Evolutionary conservation across 2,888 invertebrate genomes (phyloP).

Genomic region (Platerodrilus igneus): DNA sequence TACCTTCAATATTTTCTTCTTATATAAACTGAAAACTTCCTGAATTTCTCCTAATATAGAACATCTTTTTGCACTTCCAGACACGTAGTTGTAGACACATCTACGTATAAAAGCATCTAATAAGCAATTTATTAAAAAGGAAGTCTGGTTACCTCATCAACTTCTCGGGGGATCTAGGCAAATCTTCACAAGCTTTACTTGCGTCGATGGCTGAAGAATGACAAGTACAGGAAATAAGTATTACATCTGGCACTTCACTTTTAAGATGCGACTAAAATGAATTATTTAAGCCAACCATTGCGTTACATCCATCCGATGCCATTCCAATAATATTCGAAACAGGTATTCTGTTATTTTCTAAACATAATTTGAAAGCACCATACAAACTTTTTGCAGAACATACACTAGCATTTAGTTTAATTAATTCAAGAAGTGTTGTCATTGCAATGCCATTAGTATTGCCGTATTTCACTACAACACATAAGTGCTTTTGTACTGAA

Average conservation of each 20-base stretch:
- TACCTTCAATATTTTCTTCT: no score
- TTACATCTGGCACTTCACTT: constrained; percentile 13
- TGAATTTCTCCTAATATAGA: no score
- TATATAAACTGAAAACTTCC: no score
- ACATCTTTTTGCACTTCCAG: no score
- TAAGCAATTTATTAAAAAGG: no score
- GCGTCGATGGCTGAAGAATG: constrained; percentile 25
- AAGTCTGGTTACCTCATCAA: no score
- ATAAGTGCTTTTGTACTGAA: constrained; percentile 17
- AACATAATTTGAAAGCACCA: constrained; percentile 4
- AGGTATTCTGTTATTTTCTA: constrained; percentile 9
- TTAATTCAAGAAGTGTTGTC: constrained; percentile 13
- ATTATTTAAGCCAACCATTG: constrained; percentile 26
- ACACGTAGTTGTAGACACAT: no score
- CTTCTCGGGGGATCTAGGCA: no score
- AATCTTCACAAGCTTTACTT: constrained; percentile 21
- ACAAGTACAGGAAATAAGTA: constrained; percentile 24
- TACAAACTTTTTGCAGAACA: constrained; percentile 3
- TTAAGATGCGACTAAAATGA: constrained; percentile 21
- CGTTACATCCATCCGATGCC: constrained; percentile 25
- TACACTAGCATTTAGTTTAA: neutral
- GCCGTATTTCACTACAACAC: constrained; percentile 12
- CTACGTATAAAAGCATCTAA: no score
- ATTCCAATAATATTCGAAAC: no score
- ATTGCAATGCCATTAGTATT: constrained; percentile 4